Evolutionary conservation across 2,888 invertebrate species (phyloP).

Genomic region (Drosophila nr. perissopoda): DNA sequence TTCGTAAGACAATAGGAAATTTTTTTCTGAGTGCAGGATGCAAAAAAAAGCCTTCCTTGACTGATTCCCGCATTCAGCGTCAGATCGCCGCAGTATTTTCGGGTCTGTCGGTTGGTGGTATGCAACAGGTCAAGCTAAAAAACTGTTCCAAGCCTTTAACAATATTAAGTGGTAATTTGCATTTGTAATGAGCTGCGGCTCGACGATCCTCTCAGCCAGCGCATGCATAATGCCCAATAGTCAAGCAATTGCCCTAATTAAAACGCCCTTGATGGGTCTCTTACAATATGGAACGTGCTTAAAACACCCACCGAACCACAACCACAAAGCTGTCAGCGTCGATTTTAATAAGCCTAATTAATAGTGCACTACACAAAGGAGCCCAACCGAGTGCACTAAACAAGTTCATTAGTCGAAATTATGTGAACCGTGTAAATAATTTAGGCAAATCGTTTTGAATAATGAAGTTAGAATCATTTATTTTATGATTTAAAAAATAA

Average conservation of each 20-base stretch:
- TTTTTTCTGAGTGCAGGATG: not conserved
- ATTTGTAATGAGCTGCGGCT: conserved; percentile 72
- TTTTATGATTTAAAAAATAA: not conserved
- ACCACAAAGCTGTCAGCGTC: conserved; percentile 67
- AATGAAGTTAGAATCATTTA: not conserved
- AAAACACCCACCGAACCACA: conserved; percentile 29
- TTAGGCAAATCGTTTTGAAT: conserved; percentile 1
- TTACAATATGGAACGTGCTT: conserved; percentile 9
- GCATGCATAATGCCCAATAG: conserved; percentile 63
- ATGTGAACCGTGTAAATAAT: conserved; percentile 23
- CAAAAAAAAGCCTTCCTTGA: conserved; percentile 34
- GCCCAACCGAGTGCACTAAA: conserved; percentile 25
- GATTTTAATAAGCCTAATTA: conserved; percentile 76
- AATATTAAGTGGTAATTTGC: conserved; percentile 76
- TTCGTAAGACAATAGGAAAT: not conserved
- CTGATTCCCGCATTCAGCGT: conserved; percentile 43
- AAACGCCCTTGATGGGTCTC: conserved; percentile 63
- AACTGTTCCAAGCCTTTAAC: conserved; percentile 46
- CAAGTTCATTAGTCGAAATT: conserved; percentile 42
- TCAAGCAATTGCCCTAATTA: conserved; percentile 77
- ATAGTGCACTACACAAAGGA: conserved; percentile 57
- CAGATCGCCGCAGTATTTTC: conserved; percentile 44
- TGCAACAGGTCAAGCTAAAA: conserved; percentile 12
- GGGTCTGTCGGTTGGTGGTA: conserved; percentile 4
- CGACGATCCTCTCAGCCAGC: conserved; percentile 36